Conservation (phyloP, 2,797 vertebrate species). For the Philypnodon macrostomus region DNA sequence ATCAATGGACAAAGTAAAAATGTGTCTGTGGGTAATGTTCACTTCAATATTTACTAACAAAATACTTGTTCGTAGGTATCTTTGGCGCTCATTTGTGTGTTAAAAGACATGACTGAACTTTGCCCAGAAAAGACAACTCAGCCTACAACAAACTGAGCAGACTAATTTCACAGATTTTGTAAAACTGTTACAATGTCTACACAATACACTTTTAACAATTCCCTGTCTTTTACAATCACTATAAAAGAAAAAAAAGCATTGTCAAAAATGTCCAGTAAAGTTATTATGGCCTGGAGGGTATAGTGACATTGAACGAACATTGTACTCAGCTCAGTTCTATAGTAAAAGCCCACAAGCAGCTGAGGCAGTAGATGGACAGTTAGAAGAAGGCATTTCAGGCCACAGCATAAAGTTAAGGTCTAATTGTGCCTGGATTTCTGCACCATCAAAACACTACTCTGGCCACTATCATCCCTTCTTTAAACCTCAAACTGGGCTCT, state of each 20-base stretch:
- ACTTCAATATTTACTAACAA: too few relatives aligned
- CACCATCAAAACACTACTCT: constrained; percentile 39
- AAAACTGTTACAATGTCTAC: too few relatives aligned
- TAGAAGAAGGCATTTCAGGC: constrained; percentile 56
- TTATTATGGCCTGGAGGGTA: constrained; percentile 13
- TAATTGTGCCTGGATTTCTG: constrained; percentile 55
- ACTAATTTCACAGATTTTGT: too few relatives aligned
- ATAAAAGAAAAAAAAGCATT: not conserved
- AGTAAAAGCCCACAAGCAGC: constrained; percentile 29
- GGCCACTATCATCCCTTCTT: constrained; percentile 2
- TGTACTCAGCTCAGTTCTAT: constrained; percentile 52
- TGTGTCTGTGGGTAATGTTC: too few relatives aligned
- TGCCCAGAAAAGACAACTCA: too few relatives aligned
- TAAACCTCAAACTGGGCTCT: constrained; percentile 4
- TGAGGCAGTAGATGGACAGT: constrained; percentile 35
- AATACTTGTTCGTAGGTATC: too few relatives aligned
- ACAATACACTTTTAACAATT: too few relatives aligned
- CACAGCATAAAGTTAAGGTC: constrained; percentile 34
- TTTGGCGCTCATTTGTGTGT: too few relatives aligned
- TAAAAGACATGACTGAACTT: too few relatives aligned
- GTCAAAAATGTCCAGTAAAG: constrained; percentile 16
- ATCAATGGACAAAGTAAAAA: too few relatives aligned
- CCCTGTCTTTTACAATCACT: not conserved
- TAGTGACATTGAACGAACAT: constrained; percentile 51
- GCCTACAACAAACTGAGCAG: too few relatives aligned